Evolutionary conservation across 2,113 vertebrate species (phyloP).

Genomic region (Sclerurus mexicanus): DNA sequence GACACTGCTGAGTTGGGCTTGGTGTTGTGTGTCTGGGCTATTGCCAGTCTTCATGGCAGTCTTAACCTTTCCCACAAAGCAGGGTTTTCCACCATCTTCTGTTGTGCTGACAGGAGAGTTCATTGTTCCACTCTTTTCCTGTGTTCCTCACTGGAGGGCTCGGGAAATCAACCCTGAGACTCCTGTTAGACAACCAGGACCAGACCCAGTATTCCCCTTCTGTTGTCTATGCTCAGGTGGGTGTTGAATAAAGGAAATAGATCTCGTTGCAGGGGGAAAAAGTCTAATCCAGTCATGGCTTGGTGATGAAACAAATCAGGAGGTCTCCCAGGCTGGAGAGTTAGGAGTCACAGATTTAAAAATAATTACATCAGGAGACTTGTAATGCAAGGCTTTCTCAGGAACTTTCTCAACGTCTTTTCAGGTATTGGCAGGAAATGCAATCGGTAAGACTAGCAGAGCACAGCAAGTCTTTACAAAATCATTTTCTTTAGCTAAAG

Average conservation of each 20-base stretch:
- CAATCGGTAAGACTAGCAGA: background rate
- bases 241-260: background rate
- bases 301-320: background rate
- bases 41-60: background rate
- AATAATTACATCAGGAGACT: background rate
- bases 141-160: background rate
- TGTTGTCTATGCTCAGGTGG: background rate
- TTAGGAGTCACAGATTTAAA: background rate
- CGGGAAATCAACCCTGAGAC: background rate
- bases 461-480: background rate
- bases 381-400: background rate
- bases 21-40: background rate
- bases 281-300: background rate
- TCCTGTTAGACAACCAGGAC: background rate
- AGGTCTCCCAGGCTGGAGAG: background rate
- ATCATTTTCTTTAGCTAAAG: background rate
- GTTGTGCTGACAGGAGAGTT: background rate
- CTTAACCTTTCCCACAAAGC: background rate
- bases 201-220: accelerated
- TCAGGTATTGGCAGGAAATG: background rate
- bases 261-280: background rate
- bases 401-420: background rate
- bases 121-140: background rate
- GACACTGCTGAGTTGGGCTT: background rate
- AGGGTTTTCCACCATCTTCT: background rate